Base-by-base conservation (phyloP, 2,888 invertebrate genomes). In the Vesta saturnalis region DNA sequence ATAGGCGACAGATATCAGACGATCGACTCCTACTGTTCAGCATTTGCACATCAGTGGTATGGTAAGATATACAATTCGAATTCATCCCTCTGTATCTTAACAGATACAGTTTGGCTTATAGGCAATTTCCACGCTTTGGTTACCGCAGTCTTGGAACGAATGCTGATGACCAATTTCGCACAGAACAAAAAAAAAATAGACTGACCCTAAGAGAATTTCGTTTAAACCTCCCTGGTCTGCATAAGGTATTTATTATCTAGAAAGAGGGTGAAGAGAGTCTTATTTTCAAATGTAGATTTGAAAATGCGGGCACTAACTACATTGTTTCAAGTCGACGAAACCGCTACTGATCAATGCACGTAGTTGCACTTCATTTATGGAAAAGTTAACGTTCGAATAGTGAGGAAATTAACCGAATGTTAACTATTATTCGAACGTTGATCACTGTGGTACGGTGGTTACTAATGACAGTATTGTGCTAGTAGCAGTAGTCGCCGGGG, bases 271-370 rank as follows among this genome's bases (percentile, higher is more conserved):
- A 52, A 57, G 60, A 56, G 69, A n/a, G n/a, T n/a, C n/a, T 72
- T 71, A 75, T 75, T 74, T 74, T 58, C n/a, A n/a, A n/a, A 60
- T 66, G 54, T 73, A 74, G 77, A 74, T 76, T 71, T 70, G 66
- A 66, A 71, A 75, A 80, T 80, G 79, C 79, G 80, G 80, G 80
- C 74, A 76, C 78, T 80, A 80, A 80, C 79, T 79, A 80, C 77
- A 78, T 78, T 78, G 80, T 79, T 79, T 69, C 65, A 60, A 67
- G 66, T 67, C 65, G 69, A 64, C 55, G 66, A 69, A 69, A 60
- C 58, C 59, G 57, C 60, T 60, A 30, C 60, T 64, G 55, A 71
- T 68, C 60, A 62, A 68, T 68, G 68, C 64, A n/a, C n/a, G n/a
- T n/a, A n/a, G n/a, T n/a, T n/a, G n/a, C n/a, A n/a, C n/a, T n/a